These are phyloP conservation scores for Acanthis flammea DNA, from an alignment of 2,797 vertebrate genomes.

Conservation along the genomic window DNA sequence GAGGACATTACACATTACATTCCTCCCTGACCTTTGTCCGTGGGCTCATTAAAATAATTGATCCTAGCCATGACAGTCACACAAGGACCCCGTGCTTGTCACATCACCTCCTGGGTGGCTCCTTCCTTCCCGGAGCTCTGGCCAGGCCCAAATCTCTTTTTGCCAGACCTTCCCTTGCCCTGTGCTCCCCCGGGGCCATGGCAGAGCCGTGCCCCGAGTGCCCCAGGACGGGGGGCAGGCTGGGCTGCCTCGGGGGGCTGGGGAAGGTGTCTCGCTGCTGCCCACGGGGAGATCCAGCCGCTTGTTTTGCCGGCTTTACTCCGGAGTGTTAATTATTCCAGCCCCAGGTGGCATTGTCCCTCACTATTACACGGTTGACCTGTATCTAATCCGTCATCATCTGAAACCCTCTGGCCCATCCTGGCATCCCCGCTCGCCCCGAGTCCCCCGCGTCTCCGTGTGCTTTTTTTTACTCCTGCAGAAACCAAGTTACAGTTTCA, in stretches of 20 bases:
- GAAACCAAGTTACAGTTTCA: neutral
- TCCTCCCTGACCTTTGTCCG: conserved; percentile 31
- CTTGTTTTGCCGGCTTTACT: conserved; percentile 26
- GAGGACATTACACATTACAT: neutral
- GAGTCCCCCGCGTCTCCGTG: rapidly evolving
- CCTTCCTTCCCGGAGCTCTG: neutral
- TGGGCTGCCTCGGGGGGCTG: neutral
- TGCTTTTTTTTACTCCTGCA: neutral
- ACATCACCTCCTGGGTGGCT: neutral
- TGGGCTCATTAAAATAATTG: conserved; percentile 41
- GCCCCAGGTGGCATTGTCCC: conserved; percentile 63
- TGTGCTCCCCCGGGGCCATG: rapidly evolving
- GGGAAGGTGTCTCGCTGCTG: neutral
- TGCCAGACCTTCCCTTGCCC: neutral
- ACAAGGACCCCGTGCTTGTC: conserved; percentile 2
- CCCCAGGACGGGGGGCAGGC: neutral
- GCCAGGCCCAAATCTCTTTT: neutral
- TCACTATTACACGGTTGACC: conserved; percentile 53
- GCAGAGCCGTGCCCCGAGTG: neutral
- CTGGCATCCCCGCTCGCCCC: neutral
- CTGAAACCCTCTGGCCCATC: conserved; percentile 14
- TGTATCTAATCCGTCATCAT: conserved; percentile 57
- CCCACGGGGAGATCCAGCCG: neutral
- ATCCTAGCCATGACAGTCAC: conserved; percentile 28
- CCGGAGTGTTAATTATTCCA: conserved; percentile 51